A percentile compares a stretch with the other conserved stretches of the same genome.
Conservation (phyloP, 2,113 vertebrate species). For the Maccullochella peelii region DNA sequence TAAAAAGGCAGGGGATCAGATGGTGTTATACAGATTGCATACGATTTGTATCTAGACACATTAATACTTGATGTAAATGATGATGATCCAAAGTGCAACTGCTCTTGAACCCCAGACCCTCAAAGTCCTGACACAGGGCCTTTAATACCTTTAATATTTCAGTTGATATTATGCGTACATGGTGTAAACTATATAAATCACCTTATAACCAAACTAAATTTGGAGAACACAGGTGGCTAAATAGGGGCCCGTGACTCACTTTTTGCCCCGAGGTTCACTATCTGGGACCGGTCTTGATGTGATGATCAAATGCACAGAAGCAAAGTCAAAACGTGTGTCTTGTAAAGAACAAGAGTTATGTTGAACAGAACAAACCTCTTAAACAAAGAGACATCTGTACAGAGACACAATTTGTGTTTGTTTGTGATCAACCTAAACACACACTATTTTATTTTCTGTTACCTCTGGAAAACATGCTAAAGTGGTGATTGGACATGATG, state of each 20-base stretch:
- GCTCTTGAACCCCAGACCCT: not conserved
- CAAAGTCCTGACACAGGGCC: not conserved
- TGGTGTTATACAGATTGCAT: not conserved
- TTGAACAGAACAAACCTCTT: too few species aligned
- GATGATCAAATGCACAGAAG: too few species aligned
- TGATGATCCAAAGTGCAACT: too few species aligned
- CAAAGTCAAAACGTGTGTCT: not conserved
- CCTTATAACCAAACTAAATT: not conserved
- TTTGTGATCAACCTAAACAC: not conserved
- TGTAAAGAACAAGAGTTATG: not conserved
- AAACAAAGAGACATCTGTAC: not conserved
- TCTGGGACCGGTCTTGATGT: too few species aligned
- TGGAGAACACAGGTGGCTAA: too few species aligned
- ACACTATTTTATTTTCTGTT: not conserved
- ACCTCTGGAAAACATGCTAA: not conserved
- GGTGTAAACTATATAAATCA: not conserved
- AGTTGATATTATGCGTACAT: not conserved
- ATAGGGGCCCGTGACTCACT: too few species aligned
- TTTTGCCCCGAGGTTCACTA: too few species aligned
- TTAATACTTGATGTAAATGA: not conserved
- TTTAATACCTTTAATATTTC: not conserved
- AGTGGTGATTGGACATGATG: not conserved
- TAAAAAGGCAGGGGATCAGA: not conserved
- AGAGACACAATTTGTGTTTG: not conserved
- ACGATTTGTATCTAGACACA: not conserved